phyloP scores from a whole-genome alignment of 2,113 vertebrate genomes.

The Rhipidura dahli region DNA sequence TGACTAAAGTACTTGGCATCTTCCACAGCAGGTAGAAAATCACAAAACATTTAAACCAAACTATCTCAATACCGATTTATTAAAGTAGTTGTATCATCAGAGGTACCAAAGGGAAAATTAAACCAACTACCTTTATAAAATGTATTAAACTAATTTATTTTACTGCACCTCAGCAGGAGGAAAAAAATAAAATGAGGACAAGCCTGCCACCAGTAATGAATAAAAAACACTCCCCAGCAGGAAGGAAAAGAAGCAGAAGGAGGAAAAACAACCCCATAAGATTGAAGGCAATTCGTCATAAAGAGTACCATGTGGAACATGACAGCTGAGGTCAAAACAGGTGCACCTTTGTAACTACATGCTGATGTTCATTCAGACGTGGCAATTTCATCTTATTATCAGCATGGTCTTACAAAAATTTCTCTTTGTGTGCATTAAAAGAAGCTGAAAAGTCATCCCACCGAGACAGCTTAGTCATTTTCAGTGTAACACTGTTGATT shows the following conservation, averaged over 20 bases:
- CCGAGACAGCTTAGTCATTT: neutral
- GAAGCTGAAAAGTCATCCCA: neutral
- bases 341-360: neutral
- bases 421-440: neutral
- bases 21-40: constrained; percentile 58
- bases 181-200: constrained; percentile 51
- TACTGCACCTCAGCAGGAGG: constrained; percentile 59
- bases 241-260: constrained; percentile 28
- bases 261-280: neutral
- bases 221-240: constrained; percentile 39
- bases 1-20: neutral
- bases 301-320: neutral
- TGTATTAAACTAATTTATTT: constrained; percentile 71
- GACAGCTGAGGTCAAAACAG: constrained; percentile 34
- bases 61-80: constrained; percentile 52
- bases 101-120: constrained; percentile 47
- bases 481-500: neutral
- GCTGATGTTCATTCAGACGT: neutral
- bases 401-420: neutral
- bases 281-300: neutral
- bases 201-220: constrained; percentile 35
- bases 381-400: neutral
- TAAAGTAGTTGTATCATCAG: constrained; percentile 56
- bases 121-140: constrained; percentile 65
- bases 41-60: constrained; percentile 39